These are phyloP conservation scores for Philopotamus ludificatus DNA, from an alignment of 1,140 invertebrate species.

Conservation along the genomic window DNA sequence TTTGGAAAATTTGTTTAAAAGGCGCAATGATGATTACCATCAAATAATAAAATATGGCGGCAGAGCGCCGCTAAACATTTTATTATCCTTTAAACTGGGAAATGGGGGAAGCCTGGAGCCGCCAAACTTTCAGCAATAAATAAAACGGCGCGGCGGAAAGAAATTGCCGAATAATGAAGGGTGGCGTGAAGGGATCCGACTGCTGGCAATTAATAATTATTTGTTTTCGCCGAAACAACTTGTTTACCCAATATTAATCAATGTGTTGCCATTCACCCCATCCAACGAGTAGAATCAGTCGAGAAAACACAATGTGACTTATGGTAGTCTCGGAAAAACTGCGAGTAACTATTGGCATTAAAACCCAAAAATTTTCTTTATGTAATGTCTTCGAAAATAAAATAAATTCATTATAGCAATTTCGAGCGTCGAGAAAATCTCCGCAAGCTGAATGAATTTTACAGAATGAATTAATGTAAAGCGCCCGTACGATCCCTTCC, in stretches of 20 bases:
- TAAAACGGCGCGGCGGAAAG: slow-evolving; percentile 32
- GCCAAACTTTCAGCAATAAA: slow-evolving; percentile 38
- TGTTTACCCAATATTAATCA: too few species aligned
- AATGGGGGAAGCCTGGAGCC: slow-evolving; percentile 15
- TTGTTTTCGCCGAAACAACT: too few species aligned
- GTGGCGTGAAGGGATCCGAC: neutral
- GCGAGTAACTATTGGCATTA: too few species aligned
- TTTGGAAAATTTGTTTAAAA: slow-evolving; percentile 35
- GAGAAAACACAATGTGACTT: too few species aligned
- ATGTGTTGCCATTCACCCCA: too few species aligned
- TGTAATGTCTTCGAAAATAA: too few species aligned
- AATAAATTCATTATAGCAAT: too few species aligned
- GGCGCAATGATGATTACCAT: slow-evolving; percentile 35
- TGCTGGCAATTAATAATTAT: too few species aligned
- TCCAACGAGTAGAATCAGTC: too few species aligned
- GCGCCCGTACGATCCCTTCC: too few species aligned
- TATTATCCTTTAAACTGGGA: slow-evolving; percentile 33
- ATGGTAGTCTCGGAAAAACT: too few species aligned
- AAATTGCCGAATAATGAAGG: slow-evolving; percentile 28
- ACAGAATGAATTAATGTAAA: slow-evolving; percentile 1
- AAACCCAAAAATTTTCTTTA: too few species aligned
- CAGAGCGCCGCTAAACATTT: slow-evolving; percentile 31
- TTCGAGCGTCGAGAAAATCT: slow-evolving; percentile 10
- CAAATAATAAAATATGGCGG: slow-evolving; percentile 40
- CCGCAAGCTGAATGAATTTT: neutral